Evolutionary conservation across 1,140 invertebrate genomes (phyloP).

Genomic region (Bombus waltoni): DNA sequence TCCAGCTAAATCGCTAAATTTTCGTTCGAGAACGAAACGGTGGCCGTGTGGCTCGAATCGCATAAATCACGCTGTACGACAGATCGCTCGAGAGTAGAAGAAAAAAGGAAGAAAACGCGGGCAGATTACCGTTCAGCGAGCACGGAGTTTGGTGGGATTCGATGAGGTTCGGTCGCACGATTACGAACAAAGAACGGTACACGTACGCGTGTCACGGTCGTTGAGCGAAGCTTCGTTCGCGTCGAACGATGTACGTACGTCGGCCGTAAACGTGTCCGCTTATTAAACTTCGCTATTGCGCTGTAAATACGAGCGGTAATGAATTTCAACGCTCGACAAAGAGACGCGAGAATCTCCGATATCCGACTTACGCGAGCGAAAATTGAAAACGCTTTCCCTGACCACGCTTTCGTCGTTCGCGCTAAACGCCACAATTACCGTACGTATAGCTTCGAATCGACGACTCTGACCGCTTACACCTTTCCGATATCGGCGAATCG

Average conservation of each 20-base stretch:
- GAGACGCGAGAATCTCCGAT: slow-evolving; percentile 36
- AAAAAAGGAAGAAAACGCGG: neutral
- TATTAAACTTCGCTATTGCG: slow-evolving; percentile 46
- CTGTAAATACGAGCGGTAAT: slow-evolving; percentile 57
- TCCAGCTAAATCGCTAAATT: neutral
- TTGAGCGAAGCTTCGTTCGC: slow-evolving; percentile 22
- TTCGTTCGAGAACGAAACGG: neutral
- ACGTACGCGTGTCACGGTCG: slow-evolving; percentile 7
- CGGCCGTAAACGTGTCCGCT: slow-evolving; percentile 46
- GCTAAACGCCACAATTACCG: too few species aligned
- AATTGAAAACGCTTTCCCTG: slow-evolving; percentile 3
- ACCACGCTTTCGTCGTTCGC: neutral
- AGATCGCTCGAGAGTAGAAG: neutral
- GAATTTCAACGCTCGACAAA: slow-evolving; percentile 51
- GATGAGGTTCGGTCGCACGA: neutral
- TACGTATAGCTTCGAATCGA: too few species aligned
- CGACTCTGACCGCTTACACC: too few species aligned
- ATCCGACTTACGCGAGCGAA: slow-evolving; percentile 24
- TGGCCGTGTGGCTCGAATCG: neutral
- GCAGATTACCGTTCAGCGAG: too few species aligned
- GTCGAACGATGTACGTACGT: slow-evolving; percentile 25
- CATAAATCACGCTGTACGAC: neutral
- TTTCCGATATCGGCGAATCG: too few species aligned
- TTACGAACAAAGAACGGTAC: neutral
- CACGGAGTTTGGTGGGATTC: neutral